Evolutionary conservation across 2,888 invertebrate species (phyloP), one percentile per base, ranked within the genome.

Genomic region (Enchytraeus crypticus): DNA sequence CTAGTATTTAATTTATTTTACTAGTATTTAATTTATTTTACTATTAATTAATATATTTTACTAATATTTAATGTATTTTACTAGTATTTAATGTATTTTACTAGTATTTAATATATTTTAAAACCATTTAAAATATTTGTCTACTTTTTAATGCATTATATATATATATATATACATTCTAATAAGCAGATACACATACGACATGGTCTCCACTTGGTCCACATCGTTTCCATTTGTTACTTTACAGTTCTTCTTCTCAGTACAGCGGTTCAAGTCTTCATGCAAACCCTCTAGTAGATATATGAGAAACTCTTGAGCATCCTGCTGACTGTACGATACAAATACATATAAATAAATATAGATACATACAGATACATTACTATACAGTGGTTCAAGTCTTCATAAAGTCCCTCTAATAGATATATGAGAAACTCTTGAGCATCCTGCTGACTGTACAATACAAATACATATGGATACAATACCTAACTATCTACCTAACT

Each of bases 361-460:
- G n/a, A n/a, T n/a, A n/a, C n/a, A n/a, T n/a, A n/a, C n/a, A n/a
- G n/a, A n/a, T n/a, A n/a, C n/a, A n/a, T n/a, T n/a, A n/a, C n/a
- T n/a, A n/a, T n/a, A n/a, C n/a, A n/a, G n/a, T n/a, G 68, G 74
- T 88, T 88, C 60, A 92, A 81, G 73, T 92, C 92, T 62, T 89
- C 87, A 73, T 92, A 90, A 69, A 92, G 82, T 84, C 88, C 89
- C 78, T 92, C 90, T 82, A 92, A 84, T 33, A 92, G 83, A 72
- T 90, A 88, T 57, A 88, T 88, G 59, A 92, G 84, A 77, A 92
- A 91, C 80, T 92, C 92, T 79, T 92, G 91, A 0, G 91, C 88
- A 77, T 92, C 92, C 77, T 92, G 92, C 65, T 77, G 77, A 53
- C 77, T 77, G 69, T 14, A 11, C 8, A 49, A 21, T 18, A 21